Conservation (phyloP, 2,797 vertebrate species). For the Paguma larvata region DNA sequence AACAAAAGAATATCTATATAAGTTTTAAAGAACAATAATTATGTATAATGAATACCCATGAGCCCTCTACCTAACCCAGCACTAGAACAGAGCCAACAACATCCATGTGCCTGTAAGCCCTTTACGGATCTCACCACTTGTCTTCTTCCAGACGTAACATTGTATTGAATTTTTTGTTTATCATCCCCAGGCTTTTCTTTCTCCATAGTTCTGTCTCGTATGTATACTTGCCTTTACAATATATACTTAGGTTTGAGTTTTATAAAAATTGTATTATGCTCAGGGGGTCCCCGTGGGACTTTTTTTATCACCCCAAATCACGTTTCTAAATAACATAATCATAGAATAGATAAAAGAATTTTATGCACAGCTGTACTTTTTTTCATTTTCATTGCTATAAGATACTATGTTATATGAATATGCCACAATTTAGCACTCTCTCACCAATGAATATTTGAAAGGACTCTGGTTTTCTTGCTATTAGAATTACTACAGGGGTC, state of each 20-base stretch:
- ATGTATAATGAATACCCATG: not conserved
- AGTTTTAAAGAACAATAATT: not conserved
- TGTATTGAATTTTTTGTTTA: not conserved
- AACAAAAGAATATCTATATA: not conserved
- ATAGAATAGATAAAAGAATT: not conserved
- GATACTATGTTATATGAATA: not conserved
- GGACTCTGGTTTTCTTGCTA: not conserved
- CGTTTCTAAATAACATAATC: not conserved
- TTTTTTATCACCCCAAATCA: not conserved
- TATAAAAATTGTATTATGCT: not conserved
- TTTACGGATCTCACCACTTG: not conserved
- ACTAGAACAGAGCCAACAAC: not conserved
- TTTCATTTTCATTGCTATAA: not conserved
- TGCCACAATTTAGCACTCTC: not conserved
- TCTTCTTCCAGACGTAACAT: not conserved
- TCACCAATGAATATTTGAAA: not conserved
- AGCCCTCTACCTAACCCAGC: not conserved
- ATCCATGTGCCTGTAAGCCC: not conserved
- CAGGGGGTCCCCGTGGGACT: not conserved
- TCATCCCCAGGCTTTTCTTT: not conserved
- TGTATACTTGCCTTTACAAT: not conserved
- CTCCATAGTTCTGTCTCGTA: not conserved
- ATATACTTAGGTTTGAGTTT: not conserved
- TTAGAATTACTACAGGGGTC: not conserved
- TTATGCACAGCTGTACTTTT: not conserved